Percentiles rank a stretch among this genome's conserved stretches.
Evolutionary conservation across 2,113 vertebrate genomes (phyloP).

Genomic region (Cranoglanis bouderius): DNA sequence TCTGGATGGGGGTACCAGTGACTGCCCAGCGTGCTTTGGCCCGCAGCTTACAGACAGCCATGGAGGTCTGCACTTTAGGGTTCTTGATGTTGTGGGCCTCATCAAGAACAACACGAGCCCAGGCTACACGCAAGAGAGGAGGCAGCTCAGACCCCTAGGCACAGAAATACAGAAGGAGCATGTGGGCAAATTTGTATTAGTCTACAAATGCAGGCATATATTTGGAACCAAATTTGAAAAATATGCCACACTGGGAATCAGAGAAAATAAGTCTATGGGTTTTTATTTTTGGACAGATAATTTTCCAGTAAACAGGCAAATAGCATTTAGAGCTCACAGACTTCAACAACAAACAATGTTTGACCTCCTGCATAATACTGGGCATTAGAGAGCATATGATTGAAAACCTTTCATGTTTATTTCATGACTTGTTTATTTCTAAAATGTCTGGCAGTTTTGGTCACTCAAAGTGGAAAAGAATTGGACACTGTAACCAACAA

Average conservation of each 20-base stretch:
- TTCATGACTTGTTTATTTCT: background rate
- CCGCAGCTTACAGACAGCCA: conserved; percentile 85
- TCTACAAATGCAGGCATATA: background rate
- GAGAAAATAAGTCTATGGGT: background rate
- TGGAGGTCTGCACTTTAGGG: conserved; percentile 86
- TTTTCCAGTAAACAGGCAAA: background rate
- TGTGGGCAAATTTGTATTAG: background rate
- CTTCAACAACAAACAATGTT: background rate
- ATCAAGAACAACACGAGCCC: conserved; percentile 89
- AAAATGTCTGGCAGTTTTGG: background rate
- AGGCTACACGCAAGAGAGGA: conserved; percentile 80
- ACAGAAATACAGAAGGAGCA: conserved; percentile 40
- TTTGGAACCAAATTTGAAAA: background rate
- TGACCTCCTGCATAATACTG: background rate
- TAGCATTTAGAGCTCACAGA: background rate
- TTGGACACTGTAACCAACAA: background rate
- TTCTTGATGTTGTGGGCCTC: conserved; percentile 97
- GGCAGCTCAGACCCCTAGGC: conserved; percentile 53
- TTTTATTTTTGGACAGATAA: background rate
- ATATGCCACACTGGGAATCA: background rate
- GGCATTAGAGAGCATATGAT: background rate
- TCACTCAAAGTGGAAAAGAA: background rate
- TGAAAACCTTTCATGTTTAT: background rate
- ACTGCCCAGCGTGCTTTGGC: conserved; percentile 89
- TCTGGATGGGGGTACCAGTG: conserved; percentile 94